Evolutionary conservation across 1,140 invertebrate species (phyloP).

Genomic region (Drosophila ironensis): DNA sequence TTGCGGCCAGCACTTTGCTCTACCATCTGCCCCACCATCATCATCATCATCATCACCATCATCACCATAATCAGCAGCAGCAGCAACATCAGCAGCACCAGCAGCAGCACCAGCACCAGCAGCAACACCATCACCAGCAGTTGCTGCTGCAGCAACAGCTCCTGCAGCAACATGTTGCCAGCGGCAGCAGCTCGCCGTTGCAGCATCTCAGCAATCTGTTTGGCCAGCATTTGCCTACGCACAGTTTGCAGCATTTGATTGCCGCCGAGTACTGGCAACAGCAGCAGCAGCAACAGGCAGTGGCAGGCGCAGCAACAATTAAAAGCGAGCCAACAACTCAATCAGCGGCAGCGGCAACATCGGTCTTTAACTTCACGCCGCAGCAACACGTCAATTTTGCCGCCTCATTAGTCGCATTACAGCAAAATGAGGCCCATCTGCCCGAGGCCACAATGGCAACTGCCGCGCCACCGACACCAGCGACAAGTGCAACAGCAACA

Average conservation of each 20-base stretch:
- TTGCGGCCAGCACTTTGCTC: slow-evolving; percentile 56
- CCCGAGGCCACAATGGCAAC: slow-evolving; percentile 48
- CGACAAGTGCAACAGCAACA: slow-evolving; percentile 20
- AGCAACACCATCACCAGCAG: slow-evolving; percentile 56
- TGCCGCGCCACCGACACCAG: slow-evolving; percentile 17
- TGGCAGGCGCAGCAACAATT: slow-evolving; percentile 51
- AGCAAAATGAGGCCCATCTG: slow-evolving; percentile 70
- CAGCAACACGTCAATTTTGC: slow-evolving; percentile 77
- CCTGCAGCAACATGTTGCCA: slow-evolving; percentile 68
- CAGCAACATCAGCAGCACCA: slow-evolving; percentile 46
- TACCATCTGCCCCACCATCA: slow-evolving; percentile 63
- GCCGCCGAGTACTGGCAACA: slow-evolving; percentile 71
- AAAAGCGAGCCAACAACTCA: slow-evolving; percentile 78
- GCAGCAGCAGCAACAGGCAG: slow-evolving; percentile 44
- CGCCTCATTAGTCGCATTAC: slow-evolving; percentile 78
- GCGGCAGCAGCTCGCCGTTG: slow-evolving; percentile 55
- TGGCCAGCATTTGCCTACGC: slow-evolving; percentile 74
- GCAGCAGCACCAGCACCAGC: slow-evolving; percentile 40
- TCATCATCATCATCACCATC: slow-evolving; percentile 31
- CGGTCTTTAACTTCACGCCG: slow-evolving; percentile 66
- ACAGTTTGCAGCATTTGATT: slow-evolving; percentile 68
- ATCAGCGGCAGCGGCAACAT: slow-evolving; percentile 50
- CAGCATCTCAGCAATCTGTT: slow-evolving; percentile 75
- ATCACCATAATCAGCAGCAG: slow-evolving; percentile 24
- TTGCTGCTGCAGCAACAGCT: slow-evolving; percentile 61